Conservation (phyloP, 2,797 vertebrate species). For the Tauraco hartlaubi region DNA sequence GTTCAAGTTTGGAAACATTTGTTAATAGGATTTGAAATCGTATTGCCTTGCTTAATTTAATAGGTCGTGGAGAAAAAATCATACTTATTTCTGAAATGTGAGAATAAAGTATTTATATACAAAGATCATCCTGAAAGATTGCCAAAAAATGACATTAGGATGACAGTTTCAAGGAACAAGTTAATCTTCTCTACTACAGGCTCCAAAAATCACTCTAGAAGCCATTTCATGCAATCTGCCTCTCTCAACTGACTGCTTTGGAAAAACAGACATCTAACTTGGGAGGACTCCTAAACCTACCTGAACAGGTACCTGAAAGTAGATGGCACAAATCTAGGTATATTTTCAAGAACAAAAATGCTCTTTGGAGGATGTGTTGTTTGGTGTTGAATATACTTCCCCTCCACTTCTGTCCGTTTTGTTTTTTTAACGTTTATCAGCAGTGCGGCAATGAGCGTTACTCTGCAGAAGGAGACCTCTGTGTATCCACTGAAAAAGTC, state of each 20-base stretch:
- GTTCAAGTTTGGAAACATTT: neutral
- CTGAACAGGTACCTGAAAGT: neutral
- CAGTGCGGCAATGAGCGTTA: neutral
- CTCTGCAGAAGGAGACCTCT: neutral
- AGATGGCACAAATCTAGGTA: neutral
- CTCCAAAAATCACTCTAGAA: neutral
- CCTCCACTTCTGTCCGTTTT: neutral
- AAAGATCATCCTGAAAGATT: neutral
- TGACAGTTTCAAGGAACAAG: neutral
- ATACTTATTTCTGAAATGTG: neutral
- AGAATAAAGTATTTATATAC: neutral
- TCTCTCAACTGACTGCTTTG: neutral
- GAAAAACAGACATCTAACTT: neutral
- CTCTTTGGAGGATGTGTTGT: neutral
- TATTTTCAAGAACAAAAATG: neutral
- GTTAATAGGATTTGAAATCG: constrained; percentile 19
- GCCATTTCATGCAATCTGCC: neutral
- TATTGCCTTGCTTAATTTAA: neutral
- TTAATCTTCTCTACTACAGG: neutral
- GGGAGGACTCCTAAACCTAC: neutral
- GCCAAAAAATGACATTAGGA: neutral
- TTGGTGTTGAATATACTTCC: neutral
- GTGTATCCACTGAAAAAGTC: neutral
- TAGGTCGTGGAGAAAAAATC: neutral
- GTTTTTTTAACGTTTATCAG: neutral